phyloP scores from a whole-genome alignment of 2,888 invertebrate genomes.

The Ceriagrion tenellum region DNA sequence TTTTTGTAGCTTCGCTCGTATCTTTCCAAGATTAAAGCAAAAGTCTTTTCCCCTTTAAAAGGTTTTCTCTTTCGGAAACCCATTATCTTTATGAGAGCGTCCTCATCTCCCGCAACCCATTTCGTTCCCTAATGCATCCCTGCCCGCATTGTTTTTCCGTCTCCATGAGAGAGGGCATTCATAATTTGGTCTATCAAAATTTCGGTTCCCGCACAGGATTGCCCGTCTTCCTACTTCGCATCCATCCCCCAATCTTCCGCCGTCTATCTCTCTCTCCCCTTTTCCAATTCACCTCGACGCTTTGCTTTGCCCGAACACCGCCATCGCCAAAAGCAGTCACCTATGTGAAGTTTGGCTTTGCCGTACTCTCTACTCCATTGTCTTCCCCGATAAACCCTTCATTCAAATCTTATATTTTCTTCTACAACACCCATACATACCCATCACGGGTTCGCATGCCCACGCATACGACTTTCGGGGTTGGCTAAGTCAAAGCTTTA shows the following conservation, averaged over 20 bases:
- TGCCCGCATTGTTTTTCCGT: background rate
- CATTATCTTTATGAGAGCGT: background rate
- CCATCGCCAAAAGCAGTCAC: no score
- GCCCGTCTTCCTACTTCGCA: background rate
- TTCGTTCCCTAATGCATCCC: background rate
- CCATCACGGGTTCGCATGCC: no score
- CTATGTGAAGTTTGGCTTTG: no score
- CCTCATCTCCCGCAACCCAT: background rate
- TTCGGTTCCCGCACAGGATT: background rate
- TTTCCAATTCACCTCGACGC: no score
- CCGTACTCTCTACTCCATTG: no score
- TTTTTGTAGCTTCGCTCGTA: background rate
- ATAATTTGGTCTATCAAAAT: background rate
- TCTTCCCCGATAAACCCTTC: no score
- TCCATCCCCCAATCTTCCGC: background rate
- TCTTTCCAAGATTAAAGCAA: background rate
- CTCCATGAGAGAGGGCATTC: background rate
- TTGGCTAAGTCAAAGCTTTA: no score
- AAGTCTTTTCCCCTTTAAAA: conserved; percentile 21
- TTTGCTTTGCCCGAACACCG: no score
- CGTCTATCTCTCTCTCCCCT: no score
- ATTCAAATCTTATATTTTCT: no score
- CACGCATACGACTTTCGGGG: no score
- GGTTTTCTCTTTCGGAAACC: background rate
- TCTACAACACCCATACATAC: no score